These are phyloP conservation scores for Cynocephalus volans DNA, from an alignment of 2,113 vertebrate species.

Conservation along the genomic window DNA sequence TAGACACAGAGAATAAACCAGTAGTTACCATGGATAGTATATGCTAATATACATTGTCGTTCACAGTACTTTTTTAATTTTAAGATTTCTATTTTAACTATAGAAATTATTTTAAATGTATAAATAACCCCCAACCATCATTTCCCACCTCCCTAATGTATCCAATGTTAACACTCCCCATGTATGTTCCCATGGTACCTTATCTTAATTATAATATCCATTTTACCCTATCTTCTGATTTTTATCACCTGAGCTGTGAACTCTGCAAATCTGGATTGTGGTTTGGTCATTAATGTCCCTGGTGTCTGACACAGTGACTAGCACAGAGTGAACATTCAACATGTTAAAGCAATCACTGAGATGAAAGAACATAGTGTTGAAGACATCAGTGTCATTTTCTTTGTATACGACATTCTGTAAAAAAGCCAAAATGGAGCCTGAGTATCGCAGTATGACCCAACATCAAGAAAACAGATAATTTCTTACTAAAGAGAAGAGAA, in stretches of 20 bases:
- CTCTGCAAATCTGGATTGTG: not conserved
- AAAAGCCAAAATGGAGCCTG: not conserved
- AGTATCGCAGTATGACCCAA: not conserved
- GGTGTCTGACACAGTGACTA: not conserved
- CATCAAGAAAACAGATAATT: not conserved
- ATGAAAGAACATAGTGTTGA: not conserved
- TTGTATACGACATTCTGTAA: not conserved
- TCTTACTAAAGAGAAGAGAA: not conserved
- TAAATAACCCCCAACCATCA: not conserved
- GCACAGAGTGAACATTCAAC: not conserved
- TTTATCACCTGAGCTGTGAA: constrained; percentile 1
- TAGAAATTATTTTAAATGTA: not conserved
- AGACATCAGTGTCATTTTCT: not conserved
- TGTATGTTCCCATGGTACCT: not conserved
- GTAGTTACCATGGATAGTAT: too few relatives aligned
- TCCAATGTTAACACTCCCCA: not conserved
- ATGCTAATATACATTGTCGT: not conserved
- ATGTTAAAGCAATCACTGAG: not conserved
- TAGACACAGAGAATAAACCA: too few relatives aligned
- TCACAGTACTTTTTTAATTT: not conserved
- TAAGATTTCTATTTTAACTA: constrained; percentile 23
- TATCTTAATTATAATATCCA: not conserved
- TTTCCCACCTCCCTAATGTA: not conserved
- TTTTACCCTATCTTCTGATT: not conserved
- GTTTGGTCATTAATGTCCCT: not conserved